Conservation (phyloP, 2,888 invertebrate species). For the Lampropteryx suffumata region DNA sequence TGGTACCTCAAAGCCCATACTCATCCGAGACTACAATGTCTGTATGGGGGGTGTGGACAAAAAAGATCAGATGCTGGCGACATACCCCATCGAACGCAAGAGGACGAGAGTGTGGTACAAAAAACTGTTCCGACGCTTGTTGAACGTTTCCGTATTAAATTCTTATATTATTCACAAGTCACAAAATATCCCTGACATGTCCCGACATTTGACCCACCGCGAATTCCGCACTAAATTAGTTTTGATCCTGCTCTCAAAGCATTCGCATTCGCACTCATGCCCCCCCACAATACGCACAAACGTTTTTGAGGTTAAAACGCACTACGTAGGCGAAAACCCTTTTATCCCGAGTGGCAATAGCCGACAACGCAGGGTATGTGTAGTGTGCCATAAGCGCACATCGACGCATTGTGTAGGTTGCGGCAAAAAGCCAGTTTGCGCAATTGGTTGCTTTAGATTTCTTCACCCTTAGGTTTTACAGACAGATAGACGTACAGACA, state of each 20-base stretch:
- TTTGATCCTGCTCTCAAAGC: not conserved
- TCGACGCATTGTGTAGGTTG: constrained; percentile 1
- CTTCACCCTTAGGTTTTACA: no score
- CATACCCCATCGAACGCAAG: not conserved
- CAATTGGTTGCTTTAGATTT: no score
- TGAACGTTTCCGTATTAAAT: not conserved
- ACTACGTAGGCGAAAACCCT: not conserved
- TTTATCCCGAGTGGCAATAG: not conserved
- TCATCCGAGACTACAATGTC: constrained; percentile 33
- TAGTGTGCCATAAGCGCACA: not conserved
- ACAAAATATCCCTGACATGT: not conserved
- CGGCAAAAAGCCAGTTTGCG: no score
- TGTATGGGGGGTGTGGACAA: constrained; percentile 40
- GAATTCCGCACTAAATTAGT: not conserved
- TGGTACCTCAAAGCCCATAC: constrained; percentile 26
- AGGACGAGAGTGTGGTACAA: not conserved
- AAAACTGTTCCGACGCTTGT: not conserved
- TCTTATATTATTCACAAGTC: not conserved
- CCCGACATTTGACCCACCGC: not conserved
- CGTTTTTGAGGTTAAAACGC: not conserved
- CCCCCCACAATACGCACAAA: not conserved
- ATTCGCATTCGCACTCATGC: not conserved
- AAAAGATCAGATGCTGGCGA: constrained; percentile 36
- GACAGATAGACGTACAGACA: no score
- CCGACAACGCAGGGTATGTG: not conserved